Evolutionary conservation across 1,140 invertebrate genomes (phyloP), one percentile per base, ranked within the genome.

Genomic region (Euura saliciscinereae): DNA sequence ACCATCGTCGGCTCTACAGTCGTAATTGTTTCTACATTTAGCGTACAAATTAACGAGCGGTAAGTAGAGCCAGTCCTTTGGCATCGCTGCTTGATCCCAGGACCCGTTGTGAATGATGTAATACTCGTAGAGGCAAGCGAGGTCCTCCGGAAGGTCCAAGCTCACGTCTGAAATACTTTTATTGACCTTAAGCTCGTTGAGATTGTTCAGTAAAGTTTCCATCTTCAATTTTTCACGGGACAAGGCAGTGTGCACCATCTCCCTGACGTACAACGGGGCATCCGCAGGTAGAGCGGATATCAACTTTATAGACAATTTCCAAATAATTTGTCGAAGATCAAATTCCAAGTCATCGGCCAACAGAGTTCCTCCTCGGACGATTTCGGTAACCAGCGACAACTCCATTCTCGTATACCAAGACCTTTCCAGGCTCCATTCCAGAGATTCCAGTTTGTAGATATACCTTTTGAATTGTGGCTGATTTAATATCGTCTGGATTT

Each of bases 61-160:
- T 45, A 92, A 85, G 77, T 92, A 93, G 6, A 92, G 89, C 92
- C 92, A 93, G 79, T 93, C 92, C 78, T 89, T 88, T 0, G 92
- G 92, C 76, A 93, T 88, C 2, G 85, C 84, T 4, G 82, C 74
- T 65, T 86, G 81, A n/a, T 73, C 70, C 86, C 86, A 88, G 43
- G 59, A 77, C 6, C 79, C 80, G 4, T 75, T 77, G 7, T 43
- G 11, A 2, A 67, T 70, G 2, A 87, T 71, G 13, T 84, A 88
- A n/a, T 1, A 79, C 72, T 7, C 11, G 44, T 43, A 8, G 8
- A 59, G 13, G 13, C 13, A 11, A 11, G 10, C 51, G 8, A 59
- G 13, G 13, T 59, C 13, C 13, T 59, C 51, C 3, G 51, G 51
- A 59, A 59, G 51, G 13, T 59, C 51, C 13, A 59, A 6, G 13